Evolutionary conservation across 92 coral and sea anemone species (phyloP).

Genomic region (Epizoanthus fatuus): DNA sequence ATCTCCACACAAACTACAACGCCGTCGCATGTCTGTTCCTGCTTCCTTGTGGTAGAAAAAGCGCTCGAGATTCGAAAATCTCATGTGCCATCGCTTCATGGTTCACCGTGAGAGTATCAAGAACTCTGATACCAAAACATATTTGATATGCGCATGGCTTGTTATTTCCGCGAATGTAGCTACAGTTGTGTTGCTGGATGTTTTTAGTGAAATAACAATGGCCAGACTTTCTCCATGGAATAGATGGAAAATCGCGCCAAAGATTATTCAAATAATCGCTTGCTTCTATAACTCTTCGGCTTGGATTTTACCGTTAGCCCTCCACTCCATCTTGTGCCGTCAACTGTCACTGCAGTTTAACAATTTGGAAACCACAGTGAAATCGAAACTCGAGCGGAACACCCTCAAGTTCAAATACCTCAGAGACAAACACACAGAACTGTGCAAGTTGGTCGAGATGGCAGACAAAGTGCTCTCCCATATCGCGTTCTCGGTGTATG

Average conservation of each 20-base stretch:
- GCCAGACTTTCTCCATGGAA: not conserved
- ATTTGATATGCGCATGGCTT: not conserved
- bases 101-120: not conserved
- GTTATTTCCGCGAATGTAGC: not conserved
- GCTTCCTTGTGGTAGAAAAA: slow-evolving; percentile 3
- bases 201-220: not conserved
- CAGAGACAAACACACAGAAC: not conserved
- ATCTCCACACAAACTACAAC: not conserved
- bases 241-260: not conserved
- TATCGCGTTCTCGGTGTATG: not conserved
- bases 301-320: slow-evolving; percentile 5
- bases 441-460: not conserved
- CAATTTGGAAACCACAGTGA: not conserved
- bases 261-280: not conserved
- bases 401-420: not conserved
- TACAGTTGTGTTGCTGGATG: not conserved
- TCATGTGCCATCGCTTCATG: not conserved
- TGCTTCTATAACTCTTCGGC: not conserved
- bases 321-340: not conserved
- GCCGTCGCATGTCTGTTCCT: not conserved
- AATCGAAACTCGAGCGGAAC: not conserved
- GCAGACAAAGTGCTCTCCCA: slow-evolving; percentile 2
- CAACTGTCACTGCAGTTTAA: not conserved
- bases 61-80: not conserved
- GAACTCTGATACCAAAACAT: not conserved